Percentiles rank a stretch among this genome's conserved stretches.
Evolutionary conservation across 2,797 vertebrate genomes (phyloP).

Genomic region (Hypotaenidia philippensis): DNA sequence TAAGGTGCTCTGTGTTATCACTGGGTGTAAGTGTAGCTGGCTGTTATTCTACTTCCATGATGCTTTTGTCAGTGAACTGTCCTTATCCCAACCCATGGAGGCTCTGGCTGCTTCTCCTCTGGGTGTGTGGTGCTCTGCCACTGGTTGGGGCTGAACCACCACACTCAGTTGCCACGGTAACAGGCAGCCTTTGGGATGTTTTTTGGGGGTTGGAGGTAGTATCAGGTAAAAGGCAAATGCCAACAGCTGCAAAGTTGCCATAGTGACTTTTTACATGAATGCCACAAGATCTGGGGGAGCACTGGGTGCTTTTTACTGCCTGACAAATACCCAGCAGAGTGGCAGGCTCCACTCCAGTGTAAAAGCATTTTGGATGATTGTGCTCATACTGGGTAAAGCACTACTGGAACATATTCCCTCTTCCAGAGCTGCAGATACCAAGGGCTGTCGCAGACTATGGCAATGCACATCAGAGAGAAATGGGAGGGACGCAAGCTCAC

Average conservation of each 20-base stretch:
- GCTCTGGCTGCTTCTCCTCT: too few species aligned
- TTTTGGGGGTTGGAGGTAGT: fast-evolving
- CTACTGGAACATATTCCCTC: neutral
- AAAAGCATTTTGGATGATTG: neutral
- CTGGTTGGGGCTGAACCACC: too few species aligned
- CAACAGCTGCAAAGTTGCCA: neutral
- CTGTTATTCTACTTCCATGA: too few species aligned
- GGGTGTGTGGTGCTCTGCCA: too few species aligned
- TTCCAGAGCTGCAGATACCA: neutral
- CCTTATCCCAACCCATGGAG: too few species aligned
- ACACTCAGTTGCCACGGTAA: neutral
- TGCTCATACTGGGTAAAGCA: neutral
- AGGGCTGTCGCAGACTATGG: neutral
- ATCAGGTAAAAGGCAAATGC: neutral
- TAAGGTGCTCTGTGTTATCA: too few species aligned
- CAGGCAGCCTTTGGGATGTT: neutral
- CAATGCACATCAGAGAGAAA: neutral
- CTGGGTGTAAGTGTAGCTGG: too few species aligned
- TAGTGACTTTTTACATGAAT: neutral
- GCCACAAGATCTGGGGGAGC: neutral
- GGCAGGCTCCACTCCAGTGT: neutral
- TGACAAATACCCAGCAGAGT: neutral
- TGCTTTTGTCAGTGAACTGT: too few species aligned
- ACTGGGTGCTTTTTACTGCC: neutral
- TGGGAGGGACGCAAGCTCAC: neutral